These are phyloP conservation scores for Thamnophis elegans DNA, from an alignment of 2,797 vertebrate genomes.

Conservation along the genomic window DNA sequence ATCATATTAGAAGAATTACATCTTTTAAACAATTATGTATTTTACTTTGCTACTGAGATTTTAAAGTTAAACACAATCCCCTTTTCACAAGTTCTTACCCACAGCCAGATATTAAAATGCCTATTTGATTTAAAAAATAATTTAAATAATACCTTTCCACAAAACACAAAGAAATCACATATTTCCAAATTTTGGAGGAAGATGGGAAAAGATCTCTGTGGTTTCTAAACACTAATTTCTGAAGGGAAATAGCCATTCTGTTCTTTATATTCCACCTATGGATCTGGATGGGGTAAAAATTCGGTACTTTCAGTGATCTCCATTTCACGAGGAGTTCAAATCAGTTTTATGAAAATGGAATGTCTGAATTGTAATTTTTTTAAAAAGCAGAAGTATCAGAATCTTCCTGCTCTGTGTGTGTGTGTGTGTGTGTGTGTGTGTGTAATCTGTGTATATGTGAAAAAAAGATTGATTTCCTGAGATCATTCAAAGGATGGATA, in stretches of 20 bases:
- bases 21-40: not conserved
- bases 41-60: not conserved
- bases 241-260: not conserved
- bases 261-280: not conserved
- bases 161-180: not conserved
- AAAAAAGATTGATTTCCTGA: conserved; percentile 30
- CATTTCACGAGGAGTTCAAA: conserved; percentile 47
- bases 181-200: not conserved
- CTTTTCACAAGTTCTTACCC: not conserved
- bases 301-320: conserved; percentile 34
- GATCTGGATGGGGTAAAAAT: not conserved
- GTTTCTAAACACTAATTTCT: not conserved
- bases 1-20: not conserved
- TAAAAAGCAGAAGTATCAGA: conserved; percentile 13
- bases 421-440: too few species aligned
- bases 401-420: conserved; percentile 9
- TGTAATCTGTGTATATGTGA: not conserved
- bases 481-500: conserved; percentile 51
- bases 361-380: conserved; percentile 29
- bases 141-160: not conserved
- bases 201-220: not conserved
- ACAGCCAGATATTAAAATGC: not conserved
- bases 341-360: conserved; percentile 33
- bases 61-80: not conserved
- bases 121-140: not conserved